Evolutionary conservation across 2,888 invertebrate genomes (phyloP).

Genomic region (Apamea sordens): DNA sequence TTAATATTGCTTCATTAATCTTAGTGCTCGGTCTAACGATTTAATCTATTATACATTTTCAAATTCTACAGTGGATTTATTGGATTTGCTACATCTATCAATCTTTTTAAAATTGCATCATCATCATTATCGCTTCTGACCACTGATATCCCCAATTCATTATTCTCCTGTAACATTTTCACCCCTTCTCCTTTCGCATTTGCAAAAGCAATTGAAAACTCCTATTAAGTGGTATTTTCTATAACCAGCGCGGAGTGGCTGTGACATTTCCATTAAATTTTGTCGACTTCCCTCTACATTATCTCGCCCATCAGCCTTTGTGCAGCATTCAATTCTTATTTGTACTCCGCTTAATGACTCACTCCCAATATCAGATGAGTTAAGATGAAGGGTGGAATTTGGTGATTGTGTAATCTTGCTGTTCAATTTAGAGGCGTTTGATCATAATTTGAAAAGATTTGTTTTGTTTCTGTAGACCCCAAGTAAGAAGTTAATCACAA

Average conservation of each 20-base stretch:
- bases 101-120: neutral
- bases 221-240: conserved; percentile 63
- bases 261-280: conserved; percentile 76
- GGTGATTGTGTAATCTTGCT: conserved; percentile 29
- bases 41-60: conserved; percentile 15
- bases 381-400: conserved; percentile 38
- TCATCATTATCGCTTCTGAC: neutral
- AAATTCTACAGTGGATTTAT: neutral
- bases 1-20: conserved; percentile 46
- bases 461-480: neutral
- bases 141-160: neutral
- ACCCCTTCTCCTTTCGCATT: conserved; percentile 34
- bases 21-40: conserved; percentile 15
- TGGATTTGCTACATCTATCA: neutral
- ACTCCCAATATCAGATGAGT: conserved; percentile 44
- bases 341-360: conserved; percentile 59
- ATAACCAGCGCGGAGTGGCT: conserved; percentile 65
- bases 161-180: conserved; percentile 14
- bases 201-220: conserved; percentile 53
- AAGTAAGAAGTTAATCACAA: neutral
- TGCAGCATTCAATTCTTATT: conserved; percentile 63
- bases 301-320: conserved; percentile 62
- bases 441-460: conserved; percentile 33
- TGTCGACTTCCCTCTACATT: conserved; percentile 60
- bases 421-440: neutral